Evolutionary conservation across 2,797 vertebrate genomes (phyloP).

Genomic region (Anolis apletophallus): DNA sequence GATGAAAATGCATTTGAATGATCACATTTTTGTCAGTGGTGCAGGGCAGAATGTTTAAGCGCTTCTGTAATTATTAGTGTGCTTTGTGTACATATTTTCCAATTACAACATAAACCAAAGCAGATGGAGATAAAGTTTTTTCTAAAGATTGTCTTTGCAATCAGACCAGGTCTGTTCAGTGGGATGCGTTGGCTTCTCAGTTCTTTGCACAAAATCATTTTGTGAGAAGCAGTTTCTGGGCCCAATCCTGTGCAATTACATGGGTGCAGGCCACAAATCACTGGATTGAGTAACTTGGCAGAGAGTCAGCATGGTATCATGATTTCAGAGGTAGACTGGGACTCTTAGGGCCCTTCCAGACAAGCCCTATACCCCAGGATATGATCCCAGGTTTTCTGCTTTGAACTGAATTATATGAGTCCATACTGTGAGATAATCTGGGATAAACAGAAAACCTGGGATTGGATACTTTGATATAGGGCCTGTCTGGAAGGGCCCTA

Average conservation of each 20-base stretch:
- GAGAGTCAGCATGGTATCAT: too few relatives aligned
- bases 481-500: too few relatives aligned
- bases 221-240: neutral
- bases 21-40: conserved; percentile 13
- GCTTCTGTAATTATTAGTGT: conserved; percentile 31
- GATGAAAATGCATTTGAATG: conserved; percentile 6
- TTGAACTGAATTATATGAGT: too few relatives aligned
- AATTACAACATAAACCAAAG: conserved; percentile 29
- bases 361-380: too few relatives aligned
- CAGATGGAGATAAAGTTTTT: conserved; percentile 18
- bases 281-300: neutral
- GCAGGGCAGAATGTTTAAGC: conserved; percentile 20
- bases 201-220: neutral
- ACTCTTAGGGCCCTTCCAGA: too few relatives aligned
- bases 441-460: too few relatives aligned
- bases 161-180: neutral
- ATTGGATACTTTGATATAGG: too few relatives aligned
- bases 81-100: conserved; percentile 38
- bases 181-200: neutral
- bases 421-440: too few relatives aligned
- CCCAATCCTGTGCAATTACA: neutral
- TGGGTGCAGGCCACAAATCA: too few relatives aligned
- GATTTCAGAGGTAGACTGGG: too few relatives aligned
- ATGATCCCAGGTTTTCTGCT: too few relatives aligned
- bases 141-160: conserved; percentile 18